Evolutionary conservation across 1,140 invertebrate genomes (phyloP).

Genomic region (Schlechtendalia chinensis): DNA sequence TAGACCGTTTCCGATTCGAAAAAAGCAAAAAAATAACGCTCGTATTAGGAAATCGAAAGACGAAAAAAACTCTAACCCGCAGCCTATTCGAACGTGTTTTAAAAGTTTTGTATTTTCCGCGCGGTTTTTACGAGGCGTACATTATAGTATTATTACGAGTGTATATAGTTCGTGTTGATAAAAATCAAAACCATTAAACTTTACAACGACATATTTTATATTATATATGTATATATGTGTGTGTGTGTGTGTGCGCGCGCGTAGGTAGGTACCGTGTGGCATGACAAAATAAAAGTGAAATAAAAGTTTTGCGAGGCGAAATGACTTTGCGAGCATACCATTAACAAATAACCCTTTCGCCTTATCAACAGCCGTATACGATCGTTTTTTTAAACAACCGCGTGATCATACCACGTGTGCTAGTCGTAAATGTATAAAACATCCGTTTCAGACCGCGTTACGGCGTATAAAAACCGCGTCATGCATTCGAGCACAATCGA

Average conservation of each 20-base stretch:
- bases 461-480: background rate
- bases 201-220: background rate
- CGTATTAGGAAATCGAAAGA: too few relatives aligned
- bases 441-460: background rate
- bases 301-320: background rate
- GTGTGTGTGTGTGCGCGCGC: too few relatives aligned
- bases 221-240: too few relatives aligned
- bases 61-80: too few relatives aligned
- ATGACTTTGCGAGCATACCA: slow-evolving; percentile 12
- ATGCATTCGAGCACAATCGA: background rate
- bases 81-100: too few relatives aligned
- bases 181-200: slow-evolving; percentile 18
- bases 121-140: background rate
- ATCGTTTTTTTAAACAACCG: slow-evolving; percentile 1
- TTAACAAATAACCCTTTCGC: slow-evolving; percentile 6
- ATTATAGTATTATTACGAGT: too few relatives aligned
- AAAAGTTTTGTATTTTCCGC: background rate
- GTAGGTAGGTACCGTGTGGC: too few relatives aligned
- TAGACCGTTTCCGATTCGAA: too few relatives aligned
- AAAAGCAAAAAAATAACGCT: too few relatives aligned
- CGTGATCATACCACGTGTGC: too few relatives aligned
- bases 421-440: background rate
- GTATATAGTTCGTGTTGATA: background rate
- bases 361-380: background rate
- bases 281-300: too few relatives aligned